Base-by-base conservation (phyloP, 2,113 vertebrate species). In the Onychorhynchus coronatus region DNA sequence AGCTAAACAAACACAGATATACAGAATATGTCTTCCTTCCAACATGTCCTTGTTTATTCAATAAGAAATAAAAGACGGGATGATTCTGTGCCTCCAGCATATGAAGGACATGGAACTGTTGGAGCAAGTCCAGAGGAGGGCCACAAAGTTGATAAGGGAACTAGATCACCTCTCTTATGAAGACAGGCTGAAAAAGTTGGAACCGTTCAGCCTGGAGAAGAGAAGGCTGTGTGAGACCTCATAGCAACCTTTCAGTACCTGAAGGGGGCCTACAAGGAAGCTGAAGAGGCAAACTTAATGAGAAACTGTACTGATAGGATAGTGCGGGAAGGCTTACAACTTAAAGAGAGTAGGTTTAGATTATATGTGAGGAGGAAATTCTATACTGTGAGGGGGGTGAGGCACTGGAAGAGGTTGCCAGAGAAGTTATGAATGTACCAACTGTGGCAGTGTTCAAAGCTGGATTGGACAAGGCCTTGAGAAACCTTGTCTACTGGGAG, bases 221-320 rank as follows among this genome's bases (percentile, higher is more conserved):
- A 66, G 31, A 33, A 30, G 15, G 17, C 15, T 35, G 22, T 19
- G 18, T 27, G 37, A 66, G 12, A 39, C 7, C 8, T 28, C 12
- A 20, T 5, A 50, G 31, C 18, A 59, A 24, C 10, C 10, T 28
- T 28, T 9, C 27, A 44, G 19, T 37, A 42, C 22, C 9, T 37
- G 27, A 28, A 44, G 7, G 61, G 5, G 5, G 8, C 12, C 22
- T 66, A 37, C 22, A 12, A 49, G 37, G 14, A 44, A 74, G 18
- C 5, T 0, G 0, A 37, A 66, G 33, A 67, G 33, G 19, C 4
- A 37, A 5, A 2, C 8, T 66, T 59, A 27, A 28, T 44, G 9
- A n/a, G 37, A 14, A 74, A 50, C 19, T 20, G 4, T 4, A 52
- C 18, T 23, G 3, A 9, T 4, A 50, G 8, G 12, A 37, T 5